These are phyloP conservation scores for Lytechinus variegatus DNA, from an alignment of 35 echinoderm and acorn worm species.

Conservation along the genomic window DNA sequence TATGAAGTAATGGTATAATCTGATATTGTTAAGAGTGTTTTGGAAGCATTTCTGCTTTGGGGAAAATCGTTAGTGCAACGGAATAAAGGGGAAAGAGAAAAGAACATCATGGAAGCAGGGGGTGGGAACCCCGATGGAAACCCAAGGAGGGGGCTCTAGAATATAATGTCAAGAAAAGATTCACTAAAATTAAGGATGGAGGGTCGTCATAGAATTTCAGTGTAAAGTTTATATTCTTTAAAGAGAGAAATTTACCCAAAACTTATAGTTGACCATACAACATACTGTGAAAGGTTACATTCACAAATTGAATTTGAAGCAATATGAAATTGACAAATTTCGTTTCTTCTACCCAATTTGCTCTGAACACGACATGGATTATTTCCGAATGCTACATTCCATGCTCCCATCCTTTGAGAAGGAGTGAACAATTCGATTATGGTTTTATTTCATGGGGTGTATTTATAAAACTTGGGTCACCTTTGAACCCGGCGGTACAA, in stretches of 20 bases:
- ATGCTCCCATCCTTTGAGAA: neutral
- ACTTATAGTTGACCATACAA: too few relatives aligned
- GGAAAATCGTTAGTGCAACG: too few relatives aligned
- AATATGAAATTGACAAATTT: neutral
- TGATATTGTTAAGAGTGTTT: neutral
- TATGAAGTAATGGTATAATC: neutral
- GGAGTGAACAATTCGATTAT: slow-evolving; percentile 11
- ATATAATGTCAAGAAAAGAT: too few relatives aligned
- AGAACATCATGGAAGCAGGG: neutral
- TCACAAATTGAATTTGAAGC: neutral
- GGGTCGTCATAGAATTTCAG: too few relatives aligned
- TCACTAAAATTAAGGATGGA: too few relatives aligned
- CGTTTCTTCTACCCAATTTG: neutral
- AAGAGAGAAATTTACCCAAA: too few relatives aligned
- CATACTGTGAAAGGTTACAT: neutral
- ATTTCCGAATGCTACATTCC: neutral
- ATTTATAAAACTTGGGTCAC: neutral
- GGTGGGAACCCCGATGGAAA: too few relatives aligned
- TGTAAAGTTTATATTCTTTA: too few relatives aligned
- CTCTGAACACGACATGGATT: neutral
- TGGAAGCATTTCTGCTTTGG: too few relatives aligned
- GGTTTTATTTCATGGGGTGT: neutral
- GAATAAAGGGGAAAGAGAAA: too few relatives aligned
- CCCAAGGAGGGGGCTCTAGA: too few relatives aligned
- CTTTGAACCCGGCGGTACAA: neutral